Evolutionary conservation across 2,797 vertebrate genomes (phyloP).

Genomic region (Rhodeus uyekii): DNA sequence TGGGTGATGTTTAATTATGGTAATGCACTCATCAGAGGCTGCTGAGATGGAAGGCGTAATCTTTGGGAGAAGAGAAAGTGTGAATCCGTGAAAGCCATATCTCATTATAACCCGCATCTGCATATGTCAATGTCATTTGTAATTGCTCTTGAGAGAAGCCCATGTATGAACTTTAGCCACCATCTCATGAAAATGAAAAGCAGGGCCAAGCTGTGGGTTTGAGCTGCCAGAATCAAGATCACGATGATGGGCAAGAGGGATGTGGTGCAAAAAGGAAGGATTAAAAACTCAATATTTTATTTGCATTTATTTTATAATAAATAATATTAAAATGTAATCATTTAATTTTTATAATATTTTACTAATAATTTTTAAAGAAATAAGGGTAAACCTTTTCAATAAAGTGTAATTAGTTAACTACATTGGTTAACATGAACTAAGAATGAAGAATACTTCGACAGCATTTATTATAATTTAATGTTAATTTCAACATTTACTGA

Average conservation of each 20-base stretch:
- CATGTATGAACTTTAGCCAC: slow-evolving; percentile 46
- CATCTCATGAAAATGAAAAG: neutral
- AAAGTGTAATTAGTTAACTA: too few relatives aligned
- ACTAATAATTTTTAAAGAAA: neutral
- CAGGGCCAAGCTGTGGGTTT: neutral
- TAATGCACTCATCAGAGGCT: slow-evolving; percentile 76
- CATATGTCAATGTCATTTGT: slow-evolving; percentile 67
- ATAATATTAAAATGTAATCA: neutral
- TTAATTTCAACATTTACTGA: too few relatives aligned
- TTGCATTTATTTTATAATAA: neutral
- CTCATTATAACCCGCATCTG: slow-evolving; percentile 63
- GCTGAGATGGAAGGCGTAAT: slow-evolving; percentile 69
- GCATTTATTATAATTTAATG: too few relatives aligned
- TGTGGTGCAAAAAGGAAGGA: neutral
- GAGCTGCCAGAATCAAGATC: neutral
- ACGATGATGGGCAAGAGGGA: neutral
- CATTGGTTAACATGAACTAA: too few relatives aligned
- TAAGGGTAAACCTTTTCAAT: too few relatives aligned
- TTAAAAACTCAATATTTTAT: neutral
- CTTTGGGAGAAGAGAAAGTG: slow-evolving; percentile 65
- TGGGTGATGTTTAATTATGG: slow-evolving; percentile 75
- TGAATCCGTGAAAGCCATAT: slow-evolving; percentile 67
- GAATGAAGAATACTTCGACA: too few relatives aligned
- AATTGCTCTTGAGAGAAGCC: slow-evolving; percentile 59
- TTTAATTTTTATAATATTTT: neutral